Base-by-base conservation (phyloP, 2,113 vertebrate genomes). In the Crotalus viridis region DNA sequence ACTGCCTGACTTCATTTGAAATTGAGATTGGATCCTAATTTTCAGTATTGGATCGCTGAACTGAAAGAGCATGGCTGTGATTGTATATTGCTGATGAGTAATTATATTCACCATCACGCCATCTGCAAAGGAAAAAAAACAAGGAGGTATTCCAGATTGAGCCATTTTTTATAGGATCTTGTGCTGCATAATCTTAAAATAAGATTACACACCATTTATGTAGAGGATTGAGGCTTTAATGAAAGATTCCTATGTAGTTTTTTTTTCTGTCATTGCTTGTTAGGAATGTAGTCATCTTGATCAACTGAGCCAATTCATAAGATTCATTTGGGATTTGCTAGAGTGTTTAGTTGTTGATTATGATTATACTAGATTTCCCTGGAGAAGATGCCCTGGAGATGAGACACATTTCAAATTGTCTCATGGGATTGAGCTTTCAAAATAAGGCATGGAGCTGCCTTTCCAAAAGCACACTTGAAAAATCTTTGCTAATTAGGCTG, bases 291-390 rank as follows among this genome's bases (percentile, higher is more conserved):
- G 95, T 94, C 93, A 94, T 94, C 96, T 95, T 94, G 96, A 96
- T 94, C 93, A 88, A 95, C 97, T 96, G 96, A 97, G 96, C 95
- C 95, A 96, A 96, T 93, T 96, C 97, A 94, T 96, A 95, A 95
- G 95, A 96, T 95, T 96, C 96, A 97, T 96, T 95, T 96, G 97
- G 96, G 97, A 97, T 97, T 98, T 97, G 91, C 97, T 93, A 97
- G 97, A 98, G 97, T 98, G 97, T 97, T 97, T 97, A 96, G 97
- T 97, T 96, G 95, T 96, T 97, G 89, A 19, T 69, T 95, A 94
- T 95, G 96, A 98, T 97, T 97, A 96, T 93, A 94, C 95, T 94
- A 96, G 96, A 96, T 97, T 97, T 97, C 95, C 97, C 95, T 48
- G 94, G 92, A 94, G 95, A 93, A 93, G 48, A 3, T 91, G 93